Evolutionary conservation across 2,797 vertebrate species (phyloP).

Genomic region (Prunella strophiata): DNA sequence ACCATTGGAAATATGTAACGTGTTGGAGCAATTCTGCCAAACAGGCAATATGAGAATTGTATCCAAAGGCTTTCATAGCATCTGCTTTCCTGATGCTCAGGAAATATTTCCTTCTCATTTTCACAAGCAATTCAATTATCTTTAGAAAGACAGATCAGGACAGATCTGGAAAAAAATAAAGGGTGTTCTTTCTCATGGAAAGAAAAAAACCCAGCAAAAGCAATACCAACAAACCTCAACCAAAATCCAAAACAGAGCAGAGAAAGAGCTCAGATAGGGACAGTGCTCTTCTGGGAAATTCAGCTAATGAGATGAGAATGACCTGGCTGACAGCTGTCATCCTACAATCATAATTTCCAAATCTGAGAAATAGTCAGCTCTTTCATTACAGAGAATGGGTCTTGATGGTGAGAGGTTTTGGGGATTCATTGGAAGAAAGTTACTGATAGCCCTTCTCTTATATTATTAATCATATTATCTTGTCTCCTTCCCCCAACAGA

Average conservation of each 20-base stretch:
- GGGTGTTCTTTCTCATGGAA: background rate
- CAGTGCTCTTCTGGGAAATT: background rate
- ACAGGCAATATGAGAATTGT: background rate
- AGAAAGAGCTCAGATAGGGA: background rate
- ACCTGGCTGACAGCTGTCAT: background rate
- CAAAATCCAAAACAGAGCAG: background rate
- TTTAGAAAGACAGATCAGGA: background rate
- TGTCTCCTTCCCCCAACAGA: slow-evolving; percentile 27
- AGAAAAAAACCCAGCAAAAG: fast-evolving
- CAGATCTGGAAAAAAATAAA: background rate
- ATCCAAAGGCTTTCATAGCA: background rate
- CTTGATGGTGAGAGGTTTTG: background rate
- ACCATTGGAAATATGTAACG: background rate
- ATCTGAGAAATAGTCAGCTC: background rate
- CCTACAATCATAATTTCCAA: background rate
- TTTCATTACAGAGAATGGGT: background rate
- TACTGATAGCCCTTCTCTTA: background rate
- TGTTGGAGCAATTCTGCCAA: background rate
- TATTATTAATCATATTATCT: background rate
- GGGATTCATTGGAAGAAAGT: background rate
- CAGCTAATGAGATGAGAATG: background rate
- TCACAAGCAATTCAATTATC: background rate
- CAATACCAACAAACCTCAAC: background rate
- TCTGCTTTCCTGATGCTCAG: background rate
- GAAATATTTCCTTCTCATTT: background rate